Base-by-base conservation (phyloP, 2,113 vertebrate genomes). In the Promerops cafer region DNA sequence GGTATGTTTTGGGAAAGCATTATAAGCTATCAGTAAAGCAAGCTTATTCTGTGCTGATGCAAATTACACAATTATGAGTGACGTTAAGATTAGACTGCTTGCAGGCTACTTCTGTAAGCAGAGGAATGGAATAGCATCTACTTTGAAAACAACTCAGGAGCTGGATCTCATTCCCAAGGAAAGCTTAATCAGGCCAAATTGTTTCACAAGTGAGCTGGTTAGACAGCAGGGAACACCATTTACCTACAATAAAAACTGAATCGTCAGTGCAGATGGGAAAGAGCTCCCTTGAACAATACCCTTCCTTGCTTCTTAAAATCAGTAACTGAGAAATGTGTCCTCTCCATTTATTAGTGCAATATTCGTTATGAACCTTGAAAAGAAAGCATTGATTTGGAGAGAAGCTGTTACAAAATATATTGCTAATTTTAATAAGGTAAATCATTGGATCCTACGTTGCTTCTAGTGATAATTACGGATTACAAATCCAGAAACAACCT, bases 401-500 rank as follows among this genome's bases (percentile, higher is more conserved):
- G 33, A 11, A 80, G 37, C 22, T n/a, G 28, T 68, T 79, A 83
- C 0, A 30, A 89, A 84, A 87, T 66, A 30, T 5, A 42, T 35
- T 47, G 30, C 28, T 60, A 68, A 75, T 4, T 68, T 71, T 59
- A 83, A 13, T 47, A 65, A 79, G 19, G 26, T 21, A 56, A 69
- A 77, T 74, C 2, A 2, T 6, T 57, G 17, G 74, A 77, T 74
- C 22, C 28, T 39, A 44, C 37, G 17, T 35, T 6, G 27, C 44
- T 94, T 71, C 18, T 39, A 87, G 75, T 17, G 28, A 47, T 54
- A 84, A 82, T 53, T 59, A 70, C 0, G 0, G 9, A 83, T 47
- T 52, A 83, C 21, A 94, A 68, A 86, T 44, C 28, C 76, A 94
- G 89, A 86, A 90, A 71, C 44, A 92, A 54, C 21, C 16, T 71